A percentile compares a stretch with the other conserved stretches of the same genome.
Evolutionary conservation across 2,888 invertebrate genomes (phyloP).

Genomic region (Anthrax anthrax): DNA sequence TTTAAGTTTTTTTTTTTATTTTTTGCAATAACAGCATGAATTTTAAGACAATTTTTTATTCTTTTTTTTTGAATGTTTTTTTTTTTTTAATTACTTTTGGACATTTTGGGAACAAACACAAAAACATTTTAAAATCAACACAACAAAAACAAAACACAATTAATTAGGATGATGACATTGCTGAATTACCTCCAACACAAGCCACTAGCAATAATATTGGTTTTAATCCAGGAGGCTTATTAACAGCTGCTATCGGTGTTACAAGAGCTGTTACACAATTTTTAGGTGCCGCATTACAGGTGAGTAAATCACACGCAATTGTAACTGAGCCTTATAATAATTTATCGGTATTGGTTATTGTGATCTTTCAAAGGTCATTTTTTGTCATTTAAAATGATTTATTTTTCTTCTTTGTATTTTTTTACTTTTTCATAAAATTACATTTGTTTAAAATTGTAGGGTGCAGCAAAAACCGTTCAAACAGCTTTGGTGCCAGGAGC

Average conservation of each 20-base stretch:
- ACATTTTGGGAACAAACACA: too few species aligned
- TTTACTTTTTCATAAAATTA: too few species aligned
- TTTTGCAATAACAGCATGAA: neutral
- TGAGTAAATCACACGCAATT: too few species aligned
- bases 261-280: constrained; percentile 65
- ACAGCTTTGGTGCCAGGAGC: constrained; percentile 43
- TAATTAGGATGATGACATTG: constrained; percentile 5
- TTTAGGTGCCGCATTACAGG: constrained; percentile 63
- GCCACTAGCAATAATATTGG: constrained; percentile 21
- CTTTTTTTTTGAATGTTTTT: constrained; percentile 3
- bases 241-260: constrained; percentile 60
- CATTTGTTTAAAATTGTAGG: constrained; percentile 39
- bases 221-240: constrained; percentile 27
- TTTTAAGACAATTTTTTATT: constrained; percentile 1
- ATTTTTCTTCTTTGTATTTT: too few species aligned
- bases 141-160: too few species aligned
- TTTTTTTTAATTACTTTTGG: too few species aligned
- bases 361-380: neutral
- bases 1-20: too few species aligned
- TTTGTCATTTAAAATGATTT: neutral
- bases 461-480: constrained; percentile 57
- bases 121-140: too few species aligned
- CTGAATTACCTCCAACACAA: constrained; percentile 19
- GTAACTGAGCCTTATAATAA: too few species aligned
- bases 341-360: neutral